Conservation (phyloP, 2,113 vertebrate genomes). For the Bos taurus region ARS-UCD2.0 NC_037329.1:17162001-17162500, state of each 20-base stretch:
- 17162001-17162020: background rate
- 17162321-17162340: background rate
- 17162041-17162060: background rate
- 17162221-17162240: background rate
- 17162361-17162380: background rate
- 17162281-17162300: background rate
- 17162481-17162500: slow-evolving; percentile 15
- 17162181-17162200: background rate
- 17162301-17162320: background rate
- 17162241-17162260: background rate
- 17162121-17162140: background rate
- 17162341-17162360: background rate
- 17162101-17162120: background rate
- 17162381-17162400: slow-evolving; percentile 7
- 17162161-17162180: background rate
- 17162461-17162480: background rate
- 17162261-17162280: background rate
- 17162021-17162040: background rate
- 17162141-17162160: background rate
- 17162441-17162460: background rate
- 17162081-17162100: background rate
- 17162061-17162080: background rate
- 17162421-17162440: slow-evolving; percentile 25
- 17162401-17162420: background rate
- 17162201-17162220: background rate